Evolutionary conservation across 2,797 vertebrate species (phyloP).

Genomic region (Ctenopoma kingsleyae): DNA sequence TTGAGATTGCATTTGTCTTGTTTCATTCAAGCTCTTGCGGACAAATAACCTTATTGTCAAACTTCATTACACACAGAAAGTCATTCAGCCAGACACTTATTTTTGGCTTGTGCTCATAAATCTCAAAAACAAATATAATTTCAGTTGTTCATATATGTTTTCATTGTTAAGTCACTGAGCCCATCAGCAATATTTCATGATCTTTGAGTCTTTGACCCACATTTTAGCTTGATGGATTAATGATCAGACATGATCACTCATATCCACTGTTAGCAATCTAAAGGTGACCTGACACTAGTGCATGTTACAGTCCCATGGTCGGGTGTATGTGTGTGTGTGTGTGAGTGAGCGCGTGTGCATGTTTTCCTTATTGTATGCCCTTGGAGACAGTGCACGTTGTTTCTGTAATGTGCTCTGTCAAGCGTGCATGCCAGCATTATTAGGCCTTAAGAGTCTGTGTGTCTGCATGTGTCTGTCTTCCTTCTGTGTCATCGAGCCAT

Average conservation of each 20-base stretch:
- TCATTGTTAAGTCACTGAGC: not conserved
- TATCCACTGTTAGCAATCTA: slow-evolving; percentile 26
- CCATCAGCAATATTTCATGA: slow-evolving; percentile 18
- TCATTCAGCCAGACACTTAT: not conserved
- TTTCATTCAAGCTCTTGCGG: not conserved
- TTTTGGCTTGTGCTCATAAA: slow-evolving; percentile 18
- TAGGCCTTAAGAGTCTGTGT: slow-evolving; percentile 1
- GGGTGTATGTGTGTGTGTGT: slow-evolving; percentile 9
- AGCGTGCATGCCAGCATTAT: slow-evolving; percentile 45
- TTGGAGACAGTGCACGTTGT: slow-evolving; percentile 18
- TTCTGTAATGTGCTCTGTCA: slow-evolving; percentile 48
- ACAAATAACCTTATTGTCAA: not conserved
- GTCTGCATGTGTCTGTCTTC: slow-evolving; percentile 24
- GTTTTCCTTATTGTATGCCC: not conserved
- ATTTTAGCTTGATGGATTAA: slow-evolving; percentile 50
- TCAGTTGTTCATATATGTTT: slow-evolving; percentile 4
- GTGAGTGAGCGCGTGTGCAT: slow-evolving; percentile 1
- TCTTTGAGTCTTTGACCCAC: slow-evolving; percentile 56
- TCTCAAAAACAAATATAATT: not conserved
- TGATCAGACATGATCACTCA: slow-evolving; percentile 56
- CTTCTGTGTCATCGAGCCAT: slow-evolving; percentile 46
- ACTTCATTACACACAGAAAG: not conserved
- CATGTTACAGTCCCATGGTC: slow-evolving; percentile 57
- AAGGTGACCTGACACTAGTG: slow-evolving; percentile 61
- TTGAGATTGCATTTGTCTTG: not conserved